These are phyloP conservation scores for Xenus cinereus DNA, from an alignment of 2,113 vertebrate genomes.

Conservation along the genomic window DNA sequence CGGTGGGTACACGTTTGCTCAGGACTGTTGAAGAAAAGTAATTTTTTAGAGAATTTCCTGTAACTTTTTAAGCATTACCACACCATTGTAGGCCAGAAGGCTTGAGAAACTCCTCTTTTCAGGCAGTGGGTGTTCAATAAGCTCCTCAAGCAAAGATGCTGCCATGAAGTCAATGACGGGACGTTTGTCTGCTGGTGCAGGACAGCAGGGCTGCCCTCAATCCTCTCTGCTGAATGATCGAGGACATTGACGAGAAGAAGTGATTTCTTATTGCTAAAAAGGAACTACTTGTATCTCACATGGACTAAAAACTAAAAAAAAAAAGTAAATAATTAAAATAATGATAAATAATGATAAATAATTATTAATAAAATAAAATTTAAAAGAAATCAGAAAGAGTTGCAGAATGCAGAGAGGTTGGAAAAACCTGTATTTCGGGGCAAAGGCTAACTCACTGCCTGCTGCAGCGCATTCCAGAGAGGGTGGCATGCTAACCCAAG, in stretches of 20 bases:
- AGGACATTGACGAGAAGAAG: background rate
- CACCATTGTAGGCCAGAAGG: background rate
- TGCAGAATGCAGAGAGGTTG: background rate
- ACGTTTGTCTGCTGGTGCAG: background rate
- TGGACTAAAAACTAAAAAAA: background rate
- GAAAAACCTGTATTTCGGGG: background rate
- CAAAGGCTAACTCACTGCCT: too few relatives aligned
- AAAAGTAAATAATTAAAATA: background rate
- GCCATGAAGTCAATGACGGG: background rate
- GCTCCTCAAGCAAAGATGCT: background rate
- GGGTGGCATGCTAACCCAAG: background rate
- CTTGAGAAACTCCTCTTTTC: background rate
- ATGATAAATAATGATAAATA: background rate
- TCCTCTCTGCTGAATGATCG: background rate
- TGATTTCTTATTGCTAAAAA: background rate
- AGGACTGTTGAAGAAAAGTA: background rate
- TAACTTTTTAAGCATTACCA: background rate
- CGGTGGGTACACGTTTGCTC: background rate
- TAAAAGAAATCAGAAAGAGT: background rate
- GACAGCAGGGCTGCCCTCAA: background rate
- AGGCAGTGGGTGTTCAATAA: background rate
- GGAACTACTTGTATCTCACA: background rate
- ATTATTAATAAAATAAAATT: background rate
- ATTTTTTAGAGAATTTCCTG: background rate
- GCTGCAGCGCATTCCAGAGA: accelerated